Base-by-base conservation (phyloP, 1,140 invertebrate species). In the Hydropsyche tenuis region DNA sequence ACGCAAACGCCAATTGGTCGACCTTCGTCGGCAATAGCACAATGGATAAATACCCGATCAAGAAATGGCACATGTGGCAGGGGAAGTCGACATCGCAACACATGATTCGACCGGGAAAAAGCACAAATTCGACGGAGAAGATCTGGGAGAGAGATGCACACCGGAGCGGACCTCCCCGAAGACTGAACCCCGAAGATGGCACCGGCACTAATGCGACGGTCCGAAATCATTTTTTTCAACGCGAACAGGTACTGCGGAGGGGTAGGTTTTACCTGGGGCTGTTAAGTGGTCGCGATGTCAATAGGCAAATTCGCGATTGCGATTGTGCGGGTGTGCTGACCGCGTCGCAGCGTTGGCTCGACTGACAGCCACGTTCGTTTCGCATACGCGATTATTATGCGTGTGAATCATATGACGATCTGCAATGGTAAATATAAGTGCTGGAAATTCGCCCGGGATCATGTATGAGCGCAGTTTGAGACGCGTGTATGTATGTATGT, bases 81-180 rank as follows among this genome's bases (percentile, higher is more conserved):
- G 65, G 69, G 43, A 71, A 27, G n/a, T 72, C 66, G 20, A 69
- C 66, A 37, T 37, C 69, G 27, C 69, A 75, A 66, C 73, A 75
- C 69, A 72, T 60, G 9, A 37, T 37, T 37, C 3, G 30, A 37
- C 9, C 3, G 3, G 30, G 9, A 37, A 37, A 37, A 37, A 37
- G 9, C 30, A 37, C 30, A 37, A 37, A 37, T 37, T 9, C 3
- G 30, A 9, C 3, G 9, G 30, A 37, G 30, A 37, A 4, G 30
- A n/a, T n/a, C n/a, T n/a, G n/a, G n/a, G n/a, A n/a, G n/a, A n/a
- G n/a, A n/a, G n/a, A 37, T 37, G 14, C 27, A 18, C 60, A 25
- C 27, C 12, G 60, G 60, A 63, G 60, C 1, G 14, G 53, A 63
- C 53, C 46, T 53, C 60, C 30, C 60, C 60, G 22, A 60, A 11